Percentiles rank a stretch among this genome's conserved stretches.
These are phyloP conservation scores for Panagrolaimus sp. DNA, from an alignment of 1,140 invertebrate genomes.

Conservation along the genomic window DNA sequence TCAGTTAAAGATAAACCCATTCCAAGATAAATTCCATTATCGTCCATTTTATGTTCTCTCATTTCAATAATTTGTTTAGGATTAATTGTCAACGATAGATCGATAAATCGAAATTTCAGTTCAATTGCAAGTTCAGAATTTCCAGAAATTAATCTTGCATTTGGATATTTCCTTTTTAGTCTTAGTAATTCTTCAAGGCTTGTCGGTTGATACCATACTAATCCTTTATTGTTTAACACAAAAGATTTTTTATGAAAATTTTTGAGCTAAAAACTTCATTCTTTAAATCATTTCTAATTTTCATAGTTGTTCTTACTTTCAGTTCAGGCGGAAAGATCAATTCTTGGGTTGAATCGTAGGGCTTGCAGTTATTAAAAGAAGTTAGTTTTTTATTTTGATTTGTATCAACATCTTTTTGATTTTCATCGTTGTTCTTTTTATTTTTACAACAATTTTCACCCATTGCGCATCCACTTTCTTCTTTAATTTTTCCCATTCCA, in stretches of 20 bases:
- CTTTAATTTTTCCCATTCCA: constrained; percentile 15
- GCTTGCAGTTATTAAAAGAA: constrained; percentile 68
- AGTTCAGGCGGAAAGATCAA: constrained; percentile 87
- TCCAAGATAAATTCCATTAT: constrained; percentile 67
- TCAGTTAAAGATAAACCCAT: constrained; percentile 74
- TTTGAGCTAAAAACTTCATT: constrained; percentile 58
- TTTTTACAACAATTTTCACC: constrained; percentile 47
- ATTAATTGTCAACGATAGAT: constrained; percentile 75
- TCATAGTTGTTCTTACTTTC: constrained; percentile 67
- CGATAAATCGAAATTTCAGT: constrained; percentile 77
- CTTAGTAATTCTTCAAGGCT: constrained; percentile 67
- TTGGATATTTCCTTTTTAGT: constrained; percentile 70
- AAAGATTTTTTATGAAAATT: constrained; percentile 67
- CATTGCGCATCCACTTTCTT: constrained; percentile 58
- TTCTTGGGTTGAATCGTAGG: constrained; percentile 78
- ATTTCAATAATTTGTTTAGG: constrained; percentile 63
- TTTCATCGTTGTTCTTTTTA: constrained; percentile 9
- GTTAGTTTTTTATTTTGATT: constrained; percentile 53
- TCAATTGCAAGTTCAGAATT: constrained; percentile 89
- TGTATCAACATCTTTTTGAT: no score
- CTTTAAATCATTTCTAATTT: not conserved
- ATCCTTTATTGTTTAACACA: constrained; percentile 67
- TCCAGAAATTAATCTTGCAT: constrained; percentile 81
- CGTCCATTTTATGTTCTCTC: constrained; percentile 60
- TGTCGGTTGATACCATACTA: constrained; percentile 75